phyloP scores from a whole-genome alignment of 2,797 vertebrate genomes.

The Botia kubotai region DNA sequence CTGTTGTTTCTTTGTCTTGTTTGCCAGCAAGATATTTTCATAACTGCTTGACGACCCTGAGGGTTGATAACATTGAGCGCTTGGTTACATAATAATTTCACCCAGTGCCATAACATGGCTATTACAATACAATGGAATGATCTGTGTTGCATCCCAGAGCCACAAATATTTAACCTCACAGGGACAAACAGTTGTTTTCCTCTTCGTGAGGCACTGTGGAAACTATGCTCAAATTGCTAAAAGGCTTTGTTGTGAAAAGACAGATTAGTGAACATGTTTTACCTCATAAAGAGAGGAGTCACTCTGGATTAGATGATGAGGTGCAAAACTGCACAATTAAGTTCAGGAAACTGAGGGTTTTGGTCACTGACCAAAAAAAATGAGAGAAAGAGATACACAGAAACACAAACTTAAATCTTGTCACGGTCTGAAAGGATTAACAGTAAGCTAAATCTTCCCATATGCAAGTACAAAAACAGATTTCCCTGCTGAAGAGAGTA shows the following conservation, averaged over 20 bases:
- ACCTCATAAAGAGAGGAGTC: neutral
- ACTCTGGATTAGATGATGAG: neutral
- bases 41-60: constrained; percentile 11
- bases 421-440: too few species aligned
- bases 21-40: constrained; percentile 10
- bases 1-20: constrained; percentile 1
- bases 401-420: too few species aligned
- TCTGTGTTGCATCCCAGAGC: constrained; percentile 35
- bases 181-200: constrained; percentile 30
- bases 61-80: constrained; percentile 38
- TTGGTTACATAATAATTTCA: constrained; percentile 21
- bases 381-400: neutral
- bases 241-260: constrained; percentile 4
- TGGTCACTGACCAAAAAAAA: neutral
- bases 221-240: constrained; percentile 2
- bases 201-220: constrained; percentile 4
- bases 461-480: neutral
- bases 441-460: neutral
- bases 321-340: neutral
- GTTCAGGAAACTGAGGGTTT: neutral
- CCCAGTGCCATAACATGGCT: constrained; percentile 3
- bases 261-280: neutral
- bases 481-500: neutral
- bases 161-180: constrained; percentile 45
- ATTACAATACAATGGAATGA: constrained; percentile 18